phyloP scores from a whole-genome alignment of 1,140 invertebrate genomes.

The Drosophila pandora region DNA sequence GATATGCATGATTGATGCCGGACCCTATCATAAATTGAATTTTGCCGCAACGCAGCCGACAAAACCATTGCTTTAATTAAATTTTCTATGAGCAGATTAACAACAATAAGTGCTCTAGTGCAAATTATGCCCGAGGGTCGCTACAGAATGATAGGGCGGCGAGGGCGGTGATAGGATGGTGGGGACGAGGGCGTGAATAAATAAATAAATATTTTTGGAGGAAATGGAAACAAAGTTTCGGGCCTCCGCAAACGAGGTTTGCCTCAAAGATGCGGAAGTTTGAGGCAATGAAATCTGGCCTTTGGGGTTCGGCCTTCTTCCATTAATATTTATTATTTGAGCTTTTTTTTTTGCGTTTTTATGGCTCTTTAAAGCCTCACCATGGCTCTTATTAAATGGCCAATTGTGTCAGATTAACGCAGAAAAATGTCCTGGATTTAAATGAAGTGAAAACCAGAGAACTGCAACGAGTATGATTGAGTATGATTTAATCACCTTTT shows the following conservation, averaged over 20 bases:
- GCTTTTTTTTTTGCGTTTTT: constrained; percentile 37
- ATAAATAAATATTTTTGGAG: constrained; percentile 72
- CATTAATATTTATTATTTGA: constrained; percentile 77
- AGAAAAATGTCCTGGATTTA: constrained; percentile 29
- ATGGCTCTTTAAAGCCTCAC: constrained; percentile 61
- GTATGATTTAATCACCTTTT: too few relatives aligned
- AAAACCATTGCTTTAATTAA: constrained; percentile 69
- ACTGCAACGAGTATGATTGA: too few relatives aligned
- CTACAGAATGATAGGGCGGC: neutral
- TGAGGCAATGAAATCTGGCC: constrained; percentile 3
- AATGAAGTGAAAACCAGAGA: constrained; percentile 57
- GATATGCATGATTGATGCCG: constrained; percentile 57
- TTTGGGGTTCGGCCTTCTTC: constrained; percentile 9
- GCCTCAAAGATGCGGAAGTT: constrained; percentile 7
- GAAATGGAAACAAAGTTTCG: constrained; percentile 29
- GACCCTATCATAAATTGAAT: constrained; percentile 66
- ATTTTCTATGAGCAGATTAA: constrained; percentile 77
- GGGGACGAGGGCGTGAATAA: constrained; percentile 63
- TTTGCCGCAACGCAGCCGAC: constrained; percentile 16
- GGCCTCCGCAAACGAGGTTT: constrained; percentile 30
- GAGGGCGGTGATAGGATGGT: neutral
- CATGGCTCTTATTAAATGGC: constrained; percentile 53
- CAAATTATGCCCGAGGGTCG: constrained; percentile 59
- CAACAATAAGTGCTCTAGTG: constrained; percentile 76
- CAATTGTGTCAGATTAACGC: constrained; percentile 54